A percentile compares a stretch with the other conserved stretches of the same genome.
Conservation (phyloP, 1,140 invertebrate species). For the Spodoptera frugiperda region DNA sequence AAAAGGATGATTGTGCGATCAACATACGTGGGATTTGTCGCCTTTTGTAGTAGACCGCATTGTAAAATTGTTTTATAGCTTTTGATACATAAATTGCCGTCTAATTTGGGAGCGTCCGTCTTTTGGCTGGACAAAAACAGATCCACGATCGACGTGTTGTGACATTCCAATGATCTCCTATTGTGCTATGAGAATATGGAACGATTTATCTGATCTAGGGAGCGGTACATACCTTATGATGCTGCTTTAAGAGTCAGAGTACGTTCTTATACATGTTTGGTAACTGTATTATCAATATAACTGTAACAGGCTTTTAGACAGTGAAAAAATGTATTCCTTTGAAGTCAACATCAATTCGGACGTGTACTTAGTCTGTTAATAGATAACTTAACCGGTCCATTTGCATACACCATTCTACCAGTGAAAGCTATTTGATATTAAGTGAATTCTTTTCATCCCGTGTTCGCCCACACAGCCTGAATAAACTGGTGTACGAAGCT, state of each 20-base stretch:
- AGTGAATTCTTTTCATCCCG: conserved; percentile 22
- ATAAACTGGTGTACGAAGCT: neutral
- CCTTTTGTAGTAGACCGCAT: conserved; percentile 48
- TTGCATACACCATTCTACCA: conserved; percentile 36
- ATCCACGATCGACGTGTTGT: conserved; percentile 32
- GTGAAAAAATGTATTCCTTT: conserved; percentile 30
- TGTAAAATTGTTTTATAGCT: conserved; percentile 47
- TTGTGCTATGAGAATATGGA: conserved; percentile 35
- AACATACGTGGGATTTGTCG: conserved; percentile 38
- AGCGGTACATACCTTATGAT: neutral
- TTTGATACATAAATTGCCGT: conserved; percentile 48
- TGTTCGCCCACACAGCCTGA: conserved; percentile 7
- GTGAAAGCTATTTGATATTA: conserved; percentile 44
- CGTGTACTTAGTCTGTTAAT: conserved; percentile 43
- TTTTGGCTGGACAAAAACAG: conserved; percentile 39
- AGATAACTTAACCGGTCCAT: conserved; percentile 37
- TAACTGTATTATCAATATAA: conserved; percentile 17
- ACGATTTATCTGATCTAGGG: conserved; percentile 39
- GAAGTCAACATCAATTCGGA: conserved; percentile 37
- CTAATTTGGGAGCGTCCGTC: conserved; percentile 39
- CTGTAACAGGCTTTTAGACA: conserved; percentile 14
- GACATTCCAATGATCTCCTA: conserved; percentile 37
- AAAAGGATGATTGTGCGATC: conserved; percentile 39
- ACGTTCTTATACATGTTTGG: conserved; percentile 8
- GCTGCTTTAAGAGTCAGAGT: neutral